Percentiles rank a stretch among this genome's conserved stretches.
Conservation (phyloP, 2,888 invertebrate genomes). For the Agriopis aurantiaria region DNA sequence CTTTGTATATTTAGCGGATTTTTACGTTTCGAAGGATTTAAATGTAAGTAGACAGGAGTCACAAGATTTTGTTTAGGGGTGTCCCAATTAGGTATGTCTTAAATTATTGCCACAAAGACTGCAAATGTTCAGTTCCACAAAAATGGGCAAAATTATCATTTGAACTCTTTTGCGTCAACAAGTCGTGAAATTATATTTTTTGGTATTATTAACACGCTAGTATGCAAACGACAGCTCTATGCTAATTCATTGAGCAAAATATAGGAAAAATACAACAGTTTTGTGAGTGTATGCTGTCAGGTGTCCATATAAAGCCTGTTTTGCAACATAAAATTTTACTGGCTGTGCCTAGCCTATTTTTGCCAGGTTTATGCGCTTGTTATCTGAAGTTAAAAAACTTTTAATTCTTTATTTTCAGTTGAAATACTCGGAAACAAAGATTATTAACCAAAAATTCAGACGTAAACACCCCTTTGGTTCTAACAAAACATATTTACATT, state of each 20-base stretch:
- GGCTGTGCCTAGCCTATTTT: neutral
- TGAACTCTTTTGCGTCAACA: constrained; percentile 19
- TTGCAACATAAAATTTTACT: constrained; percentile 3
- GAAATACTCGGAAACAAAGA: too few species aligned
- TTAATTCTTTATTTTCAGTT: too few species aligned
- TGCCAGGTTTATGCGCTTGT: neutral
- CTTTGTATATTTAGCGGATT: too few species aligned
- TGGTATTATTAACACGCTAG: constrained; percentile 38
- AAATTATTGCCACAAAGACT: neutral
- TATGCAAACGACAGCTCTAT: constrained; percentile 47
- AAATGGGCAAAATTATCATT: constrained; percentile 13
- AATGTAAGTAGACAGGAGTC: too few species aligned
- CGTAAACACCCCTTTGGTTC: neutral
- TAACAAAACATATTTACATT: neutral
- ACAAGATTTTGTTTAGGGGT: too few species aligned
- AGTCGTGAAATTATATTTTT: constrained; percentile 26
- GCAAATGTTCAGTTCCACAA: neutral
- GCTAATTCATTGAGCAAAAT: constrained; percentile 49
- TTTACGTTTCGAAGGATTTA: too few species aligned
- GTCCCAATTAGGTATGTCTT: neutral
- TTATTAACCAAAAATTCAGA: too few species aligned
- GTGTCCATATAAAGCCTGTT: constrained; percentile 27
- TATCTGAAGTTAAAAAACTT: too few species aligned
- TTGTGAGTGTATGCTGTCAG: constrained; percentile 26
- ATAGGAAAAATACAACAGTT: constrained; percentile 48